Evolutionary conservation across 2,113 vertebrate genomes (phyloP).

Genomic region (Pipa parva): DNA sequence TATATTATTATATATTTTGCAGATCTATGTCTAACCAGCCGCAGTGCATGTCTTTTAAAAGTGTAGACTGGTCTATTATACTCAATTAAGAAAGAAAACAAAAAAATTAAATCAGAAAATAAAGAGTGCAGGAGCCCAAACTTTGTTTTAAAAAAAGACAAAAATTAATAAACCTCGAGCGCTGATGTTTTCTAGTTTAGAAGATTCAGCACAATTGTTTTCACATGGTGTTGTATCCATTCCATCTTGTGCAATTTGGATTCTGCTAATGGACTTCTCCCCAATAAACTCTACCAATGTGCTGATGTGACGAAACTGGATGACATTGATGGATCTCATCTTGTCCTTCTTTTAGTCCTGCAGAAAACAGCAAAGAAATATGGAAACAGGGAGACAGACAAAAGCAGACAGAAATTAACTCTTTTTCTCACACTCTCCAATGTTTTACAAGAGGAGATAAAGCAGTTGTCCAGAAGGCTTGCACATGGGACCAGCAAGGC

Average conservation of each 20-base stretch:
- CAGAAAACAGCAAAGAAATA: slow-evolving; percentile 61
- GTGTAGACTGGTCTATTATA: too few species aligned
- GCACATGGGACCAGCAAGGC: slow-evolving; percentile 78
- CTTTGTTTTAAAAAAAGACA: too few species aligned
- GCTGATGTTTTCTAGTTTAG: too few species aligned
- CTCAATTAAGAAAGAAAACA: too few species aligned
- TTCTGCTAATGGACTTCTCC: slow-evolving; percentile 73
- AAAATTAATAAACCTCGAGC: too few species aligned
- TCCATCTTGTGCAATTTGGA: slow-evolving; percentile 71
- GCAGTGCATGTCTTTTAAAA: too few species aligned
- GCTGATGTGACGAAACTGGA: slow-evolving; percentile 81
- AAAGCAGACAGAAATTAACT: slow-evolving; percentile 86
- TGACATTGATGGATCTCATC: slow-evolving; percentile 89
- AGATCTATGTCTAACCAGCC: too few species aligned
- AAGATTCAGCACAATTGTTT: too few species aligned
- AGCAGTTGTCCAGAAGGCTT: slow-evolving; percentile 75
- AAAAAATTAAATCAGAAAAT: too few species aligned
- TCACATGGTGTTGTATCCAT: slow-evolving; percentile 23
- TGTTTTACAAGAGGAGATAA: slow-evolving; percentile 82
- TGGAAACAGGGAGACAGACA: slow-evolving; percentile 62
- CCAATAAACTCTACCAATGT: slow-evolving; percentile 74
- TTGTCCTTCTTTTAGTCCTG: slow-evolving; percentile 78
- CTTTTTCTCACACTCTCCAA: slow-evolving; percentile 77
- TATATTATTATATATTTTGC: too few species aligned
- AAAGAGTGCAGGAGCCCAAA: too few species aligned